Conservation (phyloP, 2,797 vertebrate species). For the Enteromius treurensis region DNA sequence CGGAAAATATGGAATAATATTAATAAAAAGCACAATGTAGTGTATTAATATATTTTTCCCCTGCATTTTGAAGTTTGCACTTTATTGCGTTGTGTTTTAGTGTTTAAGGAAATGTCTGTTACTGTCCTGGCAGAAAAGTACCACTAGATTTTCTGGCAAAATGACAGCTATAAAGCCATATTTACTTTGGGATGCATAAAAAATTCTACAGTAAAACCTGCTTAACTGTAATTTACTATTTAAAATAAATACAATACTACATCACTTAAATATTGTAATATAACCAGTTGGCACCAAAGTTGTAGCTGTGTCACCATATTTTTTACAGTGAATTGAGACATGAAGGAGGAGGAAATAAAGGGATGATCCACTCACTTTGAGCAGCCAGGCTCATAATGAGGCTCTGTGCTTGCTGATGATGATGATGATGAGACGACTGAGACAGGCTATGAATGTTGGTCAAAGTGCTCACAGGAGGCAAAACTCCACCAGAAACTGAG, state of each 20-base stretch:
- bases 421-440: conserved; percentile 83
- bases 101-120: neutral
- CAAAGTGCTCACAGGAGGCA: conserved; percentile 97
- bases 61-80: neutral
- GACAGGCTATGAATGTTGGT: conserved; percentile 93
- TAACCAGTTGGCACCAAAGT: neutral
- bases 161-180: neutral
- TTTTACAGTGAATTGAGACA: neutral
- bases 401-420: conserved; percentile 93
- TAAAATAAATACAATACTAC: neutral
- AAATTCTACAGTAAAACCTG: neutral
- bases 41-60: neutral
- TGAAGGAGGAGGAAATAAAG: conserved; percentile 2
- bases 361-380: conserved; percentile 85
- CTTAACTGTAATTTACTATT: neutral
- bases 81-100: neutral
- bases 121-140: neutral
- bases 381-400: conserved; percentile 98
- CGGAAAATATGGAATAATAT: neutral
- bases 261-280: neutral
- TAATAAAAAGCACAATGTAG: neutral
- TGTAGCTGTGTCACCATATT: neutral
- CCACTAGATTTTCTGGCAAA: neutral
- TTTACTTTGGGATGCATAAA: neutral
- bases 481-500: conserved; percentile 88